phyloP scores from a whole-genome alignment of 1,140 invertebrate genomes.

The Megathymus violae region DNA sequence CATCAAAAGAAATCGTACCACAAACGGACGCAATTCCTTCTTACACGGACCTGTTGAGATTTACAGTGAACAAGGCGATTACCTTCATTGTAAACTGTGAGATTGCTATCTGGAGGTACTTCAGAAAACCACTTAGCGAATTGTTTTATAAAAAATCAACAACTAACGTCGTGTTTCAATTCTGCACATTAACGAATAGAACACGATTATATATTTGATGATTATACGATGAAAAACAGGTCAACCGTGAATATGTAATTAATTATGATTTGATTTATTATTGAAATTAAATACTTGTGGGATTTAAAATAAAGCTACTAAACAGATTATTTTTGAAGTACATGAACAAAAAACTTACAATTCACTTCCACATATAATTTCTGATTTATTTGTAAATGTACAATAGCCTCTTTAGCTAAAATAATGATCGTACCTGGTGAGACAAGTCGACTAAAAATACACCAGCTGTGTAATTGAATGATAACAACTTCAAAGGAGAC shows the following conservation, averaged over 20 bases:
- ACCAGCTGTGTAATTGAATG: conserved; percentile 41
- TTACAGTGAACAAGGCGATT: conserved; percentile 31
- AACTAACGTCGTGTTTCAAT: conserved; percentile 13
- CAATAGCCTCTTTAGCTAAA: too few relatives aligned
- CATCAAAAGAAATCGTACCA: conserved; percentile 30
- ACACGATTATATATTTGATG: too few relatives aligned
- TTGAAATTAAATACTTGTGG: too few relatives aligned
- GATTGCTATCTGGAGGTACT: conserved; percentile 27
- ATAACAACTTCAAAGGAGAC: conserved; percentile 41
- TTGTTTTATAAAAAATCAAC: conserved; percentile 30
- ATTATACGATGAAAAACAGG: too few relatives aligned
- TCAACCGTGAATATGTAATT: too few relatives aligned
- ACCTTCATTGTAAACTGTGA: conserved; percentile 30
- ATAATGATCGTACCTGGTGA: too few relatives aligned
- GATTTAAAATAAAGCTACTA: too few relatives aligned
- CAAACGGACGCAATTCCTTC: conserved; percentile 32
- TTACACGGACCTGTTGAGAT: conserved; percentile 34
- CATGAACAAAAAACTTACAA: neutral
- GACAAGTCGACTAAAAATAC: too few relatives aligned
- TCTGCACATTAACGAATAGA: neutral
- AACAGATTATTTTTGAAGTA: neutral
- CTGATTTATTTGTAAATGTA: neutral
- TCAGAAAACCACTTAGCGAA: conserved; percentile 20
- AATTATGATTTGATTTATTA: too few relatives aligned
- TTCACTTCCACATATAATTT: neutral